phyloP scores from a whole-genome alignment of 23 tunicate genomes.

The Trididemnum clinides region DNA sequence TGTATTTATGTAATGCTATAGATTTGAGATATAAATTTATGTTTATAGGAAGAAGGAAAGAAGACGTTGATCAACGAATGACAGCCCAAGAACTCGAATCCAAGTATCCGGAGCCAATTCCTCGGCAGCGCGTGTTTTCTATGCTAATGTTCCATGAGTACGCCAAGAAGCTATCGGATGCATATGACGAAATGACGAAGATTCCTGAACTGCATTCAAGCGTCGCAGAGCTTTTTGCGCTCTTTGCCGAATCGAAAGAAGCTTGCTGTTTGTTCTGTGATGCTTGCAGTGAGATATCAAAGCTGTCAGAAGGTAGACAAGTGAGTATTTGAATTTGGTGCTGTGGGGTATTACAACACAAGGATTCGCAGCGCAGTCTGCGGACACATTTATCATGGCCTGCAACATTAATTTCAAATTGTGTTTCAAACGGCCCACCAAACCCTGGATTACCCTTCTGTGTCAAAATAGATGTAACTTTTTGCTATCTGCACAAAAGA shows the following conservation, averaged over 20 bases:
- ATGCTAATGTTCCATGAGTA: slow-evolving; percentile 83
- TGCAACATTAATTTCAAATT: no score
- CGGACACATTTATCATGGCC: no score
- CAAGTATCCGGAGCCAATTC: slow-evolving; percentile 65
- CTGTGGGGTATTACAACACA: no score
- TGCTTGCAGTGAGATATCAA: slow-evolving; percentile 28
- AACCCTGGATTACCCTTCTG: no score
- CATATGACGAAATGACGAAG: slow-evolving; percentile 58
- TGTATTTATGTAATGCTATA: no score
- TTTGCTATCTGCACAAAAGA: no score
- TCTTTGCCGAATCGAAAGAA: slow-evolving; percentile 47
- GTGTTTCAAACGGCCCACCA: no score
- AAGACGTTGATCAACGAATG: not conserved
- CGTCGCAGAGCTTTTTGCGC: slow-evolving; percentile 49
- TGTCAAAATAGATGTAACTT: no score
- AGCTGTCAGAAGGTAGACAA: slow-evolving; percentile 32
- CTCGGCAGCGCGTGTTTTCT: slow-evolving; percentile 57
- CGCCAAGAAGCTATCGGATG: slow-evolving; percentile 49
- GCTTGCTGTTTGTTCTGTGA: slow-evolving; percentile 45
- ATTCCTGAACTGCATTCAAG: slow-evolving; percentile 53
- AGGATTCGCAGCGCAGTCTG: no score
- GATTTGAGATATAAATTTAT: no score
- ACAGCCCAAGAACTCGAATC: not conserved
- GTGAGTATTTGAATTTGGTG: no score
- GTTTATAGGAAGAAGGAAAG: not conserved